Conservation (phyloP, 2,888 invertebrate genomes). For the Aplocera efformata region DNA sequence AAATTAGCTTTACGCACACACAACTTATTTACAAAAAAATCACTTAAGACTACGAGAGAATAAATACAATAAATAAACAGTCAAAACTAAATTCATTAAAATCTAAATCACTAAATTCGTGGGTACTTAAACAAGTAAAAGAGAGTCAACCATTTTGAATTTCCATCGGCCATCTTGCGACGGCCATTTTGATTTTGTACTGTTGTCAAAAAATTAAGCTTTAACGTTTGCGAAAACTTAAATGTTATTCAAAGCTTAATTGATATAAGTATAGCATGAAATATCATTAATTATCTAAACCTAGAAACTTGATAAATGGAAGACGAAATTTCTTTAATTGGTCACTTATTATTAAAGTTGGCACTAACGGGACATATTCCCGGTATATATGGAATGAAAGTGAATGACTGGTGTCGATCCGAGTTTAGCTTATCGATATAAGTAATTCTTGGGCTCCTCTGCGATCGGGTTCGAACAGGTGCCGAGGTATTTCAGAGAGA, state of each 20-base stretch:
- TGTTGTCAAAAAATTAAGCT: constrained; percentile 12
- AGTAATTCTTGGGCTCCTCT: constrained; percentile 92
- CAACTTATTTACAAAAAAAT: constrained; percentile 64
- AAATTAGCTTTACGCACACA: too few species aligned
- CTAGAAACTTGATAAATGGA: constrained; percentile 39
- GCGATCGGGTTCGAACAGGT: constrained; percentile 92
- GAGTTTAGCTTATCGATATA: constrained; percentile 80
- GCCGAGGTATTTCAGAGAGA: constrained; percentile 89
- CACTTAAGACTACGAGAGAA: constrained; percentile 54
- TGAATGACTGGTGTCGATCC: constrained; percentile 41
- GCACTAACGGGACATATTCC: constrained; percentile 53
- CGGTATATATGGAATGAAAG: constrained; percentile 45
- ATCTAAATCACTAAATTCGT: constrained; percentile 30
- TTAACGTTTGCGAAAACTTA: constrained; percentile 1
- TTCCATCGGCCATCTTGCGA: constrained; percentile 13
- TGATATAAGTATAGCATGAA: constrained; percentile 6
- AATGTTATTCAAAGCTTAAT: constrained; percentile 14
- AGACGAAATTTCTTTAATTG: constrained; percentile 40
- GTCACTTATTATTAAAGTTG: constrained; percentile 51
- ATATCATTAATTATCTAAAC: constrained; percentile 10
- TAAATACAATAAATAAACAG: constrained; percentile 74
- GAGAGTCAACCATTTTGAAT: constrained; percentile 25
- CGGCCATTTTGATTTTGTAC: constrained; percentile 23
- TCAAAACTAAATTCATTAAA: constrained; percentile 36
- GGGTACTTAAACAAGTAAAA: constrained; percentile 21